Conservation (phyloP, 2,888 invertebrate genomes). For the Balanococcus diminutus region DNA sequence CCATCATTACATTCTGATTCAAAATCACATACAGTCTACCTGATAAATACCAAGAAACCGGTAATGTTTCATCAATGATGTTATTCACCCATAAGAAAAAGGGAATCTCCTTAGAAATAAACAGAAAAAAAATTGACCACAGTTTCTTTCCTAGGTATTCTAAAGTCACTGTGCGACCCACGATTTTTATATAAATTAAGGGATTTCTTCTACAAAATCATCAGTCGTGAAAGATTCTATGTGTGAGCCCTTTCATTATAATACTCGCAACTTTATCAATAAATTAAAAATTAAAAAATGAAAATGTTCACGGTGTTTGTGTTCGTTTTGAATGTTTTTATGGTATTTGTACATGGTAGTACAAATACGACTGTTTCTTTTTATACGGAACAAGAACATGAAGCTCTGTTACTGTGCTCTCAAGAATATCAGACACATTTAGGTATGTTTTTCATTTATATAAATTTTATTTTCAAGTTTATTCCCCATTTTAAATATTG, state of each 20-base stretch:
- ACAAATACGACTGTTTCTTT: neutral
- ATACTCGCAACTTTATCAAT: no score
- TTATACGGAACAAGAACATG: constrained; percentile 9
- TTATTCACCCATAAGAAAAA: neutral
- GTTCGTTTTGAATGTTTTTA: neutral
- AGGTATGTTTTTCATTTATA: no score
- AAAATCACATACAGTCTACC: neutral
- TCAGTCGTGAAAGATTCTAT: neutral
- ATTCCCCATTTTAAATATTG: no score
- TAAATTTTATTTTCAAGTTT: no score
- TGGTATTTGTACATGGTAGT: neutral
- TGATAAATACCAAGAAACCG: neutral
- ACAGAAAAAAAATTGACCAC: neutral
- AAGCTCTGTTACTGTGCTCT: neutral
- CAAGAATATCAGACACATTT: constrained; percentile 15
- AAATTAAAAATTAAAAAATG: neutral
- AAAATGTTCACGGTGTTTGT: neutral
- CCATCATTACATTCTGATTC: neutral
- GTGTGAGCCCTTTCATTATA: neutral
- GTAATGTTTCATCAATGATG: neutral
- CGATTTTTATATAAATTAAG: neutral
- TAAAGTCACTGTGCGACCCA: neutral
- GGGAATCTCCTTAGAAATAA: neutral
- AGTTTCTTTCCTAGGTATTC: neutral
- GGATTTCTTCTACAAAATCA: neutral